phyloP scores from a whole-genome alignment of 2,113 vertebrate genomes.

The Megalops atlanticus region DNA sequence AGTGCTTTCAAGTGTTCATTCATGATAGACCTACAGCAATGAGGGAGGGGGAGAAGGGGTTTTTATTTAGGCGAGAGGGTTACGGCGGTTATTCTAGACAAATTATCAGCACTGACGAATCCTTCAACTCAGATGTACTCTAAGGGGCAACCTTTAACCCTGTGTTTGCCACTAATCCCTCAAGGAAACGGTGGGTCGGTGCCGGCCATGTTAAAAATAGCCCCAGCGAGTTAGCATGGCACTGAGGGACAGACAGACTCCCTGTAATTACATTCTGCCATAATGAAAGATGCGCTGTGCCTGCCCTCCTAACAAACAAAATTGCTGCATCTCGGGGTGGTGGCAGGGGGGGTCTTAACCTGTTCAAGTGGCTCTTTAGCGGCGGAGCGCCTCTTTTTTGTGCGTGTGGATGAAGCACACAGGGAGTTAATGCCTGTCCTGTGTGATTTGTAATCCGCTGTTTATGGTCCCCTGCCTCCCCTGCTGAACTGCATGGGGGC shows the following conservation, averaged over 20 bases:
- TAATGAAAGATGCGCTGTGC: background rate
- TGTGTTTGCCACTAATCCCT: conserved; percentile 65
- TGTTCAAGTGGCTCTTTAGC: background rate
- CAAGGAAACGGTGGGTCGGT: conserved; percentile 25
- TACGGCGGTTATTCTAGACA: conserved; percentile 65
- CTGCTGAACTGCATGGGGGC: conserved; percentile 29
- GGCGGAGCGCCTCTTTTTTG: background rate
- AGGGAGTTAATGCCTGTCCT: conserved; percentile 30
- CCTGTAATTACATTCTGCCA: conserved; percentile 10
- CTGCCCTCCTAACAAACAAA: conserved; percentile 5
- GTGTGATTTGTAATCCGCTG: conserved; percentile 29
- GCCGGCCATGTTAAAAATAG: conserved; percentile 14
- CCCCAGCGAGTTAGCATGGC: background rate
- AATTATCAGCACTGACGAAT: conserved; percentile 67
- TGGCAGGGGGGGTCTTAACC: background rate
- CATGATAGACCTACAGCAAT: conserved; percentile 60
- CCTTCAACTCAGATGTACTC: conserved; percentile 60
- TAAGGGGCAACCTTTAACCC: conserved; percentile 66
- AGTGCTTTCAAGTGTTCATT: conserved; percentile 67
- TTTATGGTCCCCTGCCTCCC: background rate
- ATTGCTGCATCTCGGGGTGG: background rate
- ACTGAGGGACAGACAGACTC: conserved; percentile 16
- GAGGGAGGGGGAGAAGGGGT: conserved; percentile 46
- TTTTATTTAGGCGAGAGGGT: conserved; percentile 49
- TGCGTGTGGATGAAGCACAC: background rate